These are phyloP conservation scores for Camponotus floridanus DNA, from an alignment of 1,140 invertebrate genomes.

Conservation along the genomic window DNA sequence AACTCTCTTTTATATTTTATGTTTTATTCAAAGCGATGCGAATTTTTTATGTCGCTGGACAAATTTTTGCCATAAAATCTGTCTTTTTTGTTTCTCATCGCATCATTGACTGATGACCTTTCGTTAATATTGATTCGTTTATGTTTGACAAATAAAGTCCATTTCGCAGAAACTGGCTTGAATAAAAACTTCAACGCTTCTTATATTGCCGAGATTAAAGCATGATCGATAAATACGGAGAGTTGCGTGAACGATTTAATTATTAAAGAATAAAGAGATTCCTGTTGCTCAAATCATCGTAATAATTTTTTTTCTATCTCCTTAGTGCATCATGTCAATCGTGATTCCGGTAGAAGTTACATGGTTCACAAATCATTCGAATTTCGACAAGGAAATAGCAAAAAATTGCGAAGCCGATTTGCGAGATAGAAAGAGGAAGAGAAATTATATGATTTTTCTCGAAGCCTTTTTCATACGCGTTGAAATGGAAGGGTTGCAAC, in stretches of 20 bases:
- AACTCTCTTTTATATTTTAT: background rate
- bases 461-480: constrained; percentile 5
- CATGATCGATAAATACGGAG: background rate
- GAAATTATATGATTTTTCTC: constrained; percentile 7
- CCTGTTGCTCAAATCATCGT: constrained; percentile 6
- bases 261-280: background rate
- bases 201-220: background rate
- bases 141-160: background rate
- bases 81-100: background rate
- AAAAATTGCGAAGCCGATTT: constrained; percentile 12
- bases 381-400: background rate
- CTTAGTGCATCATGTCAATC: background rate
- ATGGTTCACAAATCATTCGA: constrained; percentile 22
- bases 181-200: background rate
- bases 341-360: background rate
- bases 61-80: background rate
- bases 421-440: background rate
- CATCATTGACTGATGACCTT: background rate
- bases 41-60: background rate
- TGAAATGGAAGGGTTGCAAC: constrained; percentile 27
- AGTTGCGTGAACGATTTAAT: background rate
- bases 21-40: background rate
- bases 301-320: background rate
- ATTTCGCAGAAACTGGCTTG: background rate
- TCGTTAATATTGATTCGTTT: constrained; percentile 14